A percentile compares a stretch with the other conserved stretches of the same genome.
These are phyloP conservation scores for Gymnocypris eckloni DNA, from an alignment of 2,797 vertebrate species.

Conservation along the genomic window DNA sequence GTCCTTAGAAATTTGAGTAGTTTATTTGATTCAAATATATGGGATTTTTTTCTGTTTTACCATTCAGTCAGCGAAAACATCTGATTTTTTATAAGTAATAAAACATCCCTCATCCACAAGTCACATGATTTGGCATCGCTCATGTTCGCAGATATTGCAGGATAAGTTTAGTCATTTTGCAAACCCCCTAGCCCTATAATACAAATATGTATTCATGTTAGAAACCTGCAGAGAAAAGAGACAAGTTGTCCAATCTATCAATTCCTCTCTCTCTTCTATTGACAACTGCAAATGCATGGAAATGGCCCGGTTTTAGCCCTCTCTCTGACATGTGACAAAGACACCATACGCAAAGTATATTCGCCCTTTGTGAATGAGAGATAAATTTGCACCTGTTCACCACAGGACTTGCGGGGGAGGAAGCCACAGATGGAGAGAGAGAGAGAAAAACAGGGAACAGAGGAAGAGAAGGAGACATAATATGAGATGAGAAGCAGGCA, in stretches of 20 bases:
- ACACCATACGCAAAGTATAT: conserved; percentile 42
- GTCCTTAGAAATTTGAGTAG: background rate
- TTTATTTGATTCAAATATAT: background rate
- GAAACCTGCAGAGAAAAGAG: background rate
- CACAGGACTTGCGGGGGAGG: conserved; percentile 24
- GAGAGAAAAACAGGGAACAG: background rate
- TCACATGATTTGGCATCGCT: background rate
- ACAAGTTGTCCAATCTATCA: background rate
- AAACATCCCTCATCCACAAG: background rate
- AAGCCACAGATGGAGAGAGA: conserved; percentile 10
- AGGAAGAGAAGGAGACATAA: conserved; percentile 7
- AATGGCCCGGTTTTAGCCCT: conserved; percentile 54
- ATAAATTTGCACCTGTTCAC: conserved; percentile 45
- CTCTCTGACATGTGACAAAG: conserved; percentile 64
- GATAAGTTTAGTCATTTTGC: background rate
- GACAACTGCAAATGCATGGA: conserved; percentile 56
- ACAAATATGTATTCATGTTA: background rate
- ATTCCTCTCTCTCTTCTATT: conserved; percentile 50
- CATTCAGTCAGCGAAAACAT: background rate
- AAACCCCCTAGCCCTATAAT: background rate
- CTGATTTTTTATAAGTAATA: background rate
- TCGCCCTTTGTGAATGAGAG: conserved; percentile 24
- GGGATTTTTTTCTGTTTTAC: background rate
- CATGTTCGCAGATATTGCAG: background rate
- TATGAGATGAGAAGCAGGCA: conserved; percentile 46